Base-by-base conservation (phyloP, 2,797 vertebrate species). In the Helostoma temminkii region DNA sequence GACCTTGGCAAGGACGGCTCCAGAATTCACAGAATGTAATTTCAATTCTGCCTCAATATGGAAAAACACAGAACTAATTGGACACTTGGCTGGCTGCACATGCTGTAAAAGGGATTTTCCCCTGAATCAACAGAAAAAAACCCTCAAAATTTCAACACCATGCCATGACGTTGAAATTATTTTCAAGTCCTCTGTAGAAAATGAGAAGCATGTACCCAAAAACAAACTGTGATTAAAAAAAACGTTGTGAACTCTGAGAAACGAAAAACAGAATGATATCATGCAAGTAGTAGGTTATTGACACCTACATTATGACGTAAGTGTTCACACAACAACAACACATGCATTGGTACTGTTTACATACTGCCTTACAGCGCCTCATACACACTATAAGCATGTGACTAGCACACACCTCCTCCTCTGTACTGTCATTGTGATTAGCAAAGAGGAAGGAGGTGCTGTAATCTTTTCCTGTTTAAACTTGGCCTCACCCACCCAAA, bases 221-320 rank as follows among this genome's bases (percentile, higher is more conserved):
- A 55, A 71, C 32, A 25, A 59, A 73, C 6, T 41, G 34, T 24
- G 47, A 39, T 36, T 53, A 72, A 18, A 16, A 14, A 41, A 18
- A 30, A n/a, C n/a, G n/a, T n/a, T n/a, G n/a, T n/a, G n/a, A n/a
- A n/a, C n/a, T n/a, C n/a, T n/a, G n/a, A n/a, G n/a, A 30, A 30
- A 34, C 3, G 32, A 34, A 61, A 37, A 19, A 3, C 14, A 0
- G 36, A 62, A 22, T 56, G 41, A 65, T 48, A 56, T 63, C 52
- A 47, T 21, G 49, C 36, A 26, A 46, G 58, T 52, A 30, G 59
- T 24, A 41, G 50, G 58, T 81, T 66, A 58, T 9, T 55, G 79
- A 88, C 89, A 82, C 86, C 86, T 84, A 82, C 85, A 58, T 64
- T 64, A 58, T 92, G 89, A 91, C 88, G 89, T 80, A 88, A 93